phyloP scores from a whole-genome alignment of 1,140 invertebrate genomes.

The Battus philenor region DNA sequence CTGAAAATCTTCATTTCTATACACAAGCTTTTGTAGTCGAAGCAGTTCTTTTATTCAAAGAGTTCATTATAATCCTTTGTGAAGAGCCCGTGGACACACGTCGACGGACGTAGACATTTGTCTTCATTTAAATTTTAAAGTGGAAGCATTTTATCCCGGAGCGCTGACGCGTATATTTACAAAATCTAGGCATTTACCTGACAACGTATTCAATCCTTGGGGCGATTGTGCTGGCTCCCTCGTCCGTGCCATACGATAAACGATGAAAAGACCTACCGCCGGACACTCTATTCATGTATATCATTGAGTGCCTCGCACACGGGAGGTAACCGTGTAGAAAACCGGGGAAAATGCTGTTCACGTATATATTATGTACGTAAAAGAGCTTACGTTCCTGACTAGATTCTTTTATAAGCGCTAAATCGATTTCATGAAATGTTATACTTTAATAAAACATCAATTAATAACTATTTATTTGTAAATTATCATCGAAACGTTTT shows the following conservation, averaged over 20 bases:
- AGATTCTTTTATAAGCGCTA: too few species aligned
- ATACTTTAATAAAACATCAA: too few species aligned
- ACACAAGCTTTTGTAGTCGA: slow-evolving; percentile 15
- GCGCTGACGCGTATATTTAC: slow-evolving; percentile 22
- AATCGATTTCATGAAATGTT: too few species aligned
- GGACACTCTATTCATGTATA: slow-evolving; percentile 45
- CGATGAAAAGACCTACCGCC: slow-evolving; percentile 35
- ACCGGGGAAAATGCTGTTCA: slow-evolving; percentile 17
- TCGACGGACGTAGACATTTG: slow-evolving; percentile 17
- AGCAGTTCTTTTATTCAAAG: slow-evolving; percentile 15
- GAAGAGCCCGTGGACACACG: slow-evolving; percentile 14
- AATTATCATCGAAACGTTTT: too few species aligned
- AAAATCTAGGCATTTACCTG: slow-evolving; percentile 32
- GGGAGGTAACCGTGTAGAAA: slow-evolving; percentile 32
- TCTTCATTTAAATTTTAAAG: slow-evolving; percentile 21
- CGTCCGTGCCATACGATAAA: slow-evolving; percentile 34
- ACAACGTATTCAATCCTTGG: slow-evolving; percentile 20
- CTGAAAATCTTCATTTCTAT: slow-evolving; percentile 5
- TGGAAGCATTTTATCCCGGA: slow-evolving; percentile 26
- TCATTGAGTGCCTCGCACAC: slow-evolving; percentile 27
- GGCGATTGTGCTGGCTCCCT: slow-evolving; percentile 33
- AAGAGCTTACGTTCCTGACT: too few species aligned
- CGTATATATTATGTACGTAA: too few species aligned
- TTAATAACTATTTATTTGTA: too few species aligned
- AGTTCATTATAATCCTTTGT: slow-evolving; percentile 18